Percentiles rank a stretch among this genome's conserved stretches.
phyloP scores from a whole-genome alignment of 2,797 vertebrate species.

The Falco cherrug region DNA sequence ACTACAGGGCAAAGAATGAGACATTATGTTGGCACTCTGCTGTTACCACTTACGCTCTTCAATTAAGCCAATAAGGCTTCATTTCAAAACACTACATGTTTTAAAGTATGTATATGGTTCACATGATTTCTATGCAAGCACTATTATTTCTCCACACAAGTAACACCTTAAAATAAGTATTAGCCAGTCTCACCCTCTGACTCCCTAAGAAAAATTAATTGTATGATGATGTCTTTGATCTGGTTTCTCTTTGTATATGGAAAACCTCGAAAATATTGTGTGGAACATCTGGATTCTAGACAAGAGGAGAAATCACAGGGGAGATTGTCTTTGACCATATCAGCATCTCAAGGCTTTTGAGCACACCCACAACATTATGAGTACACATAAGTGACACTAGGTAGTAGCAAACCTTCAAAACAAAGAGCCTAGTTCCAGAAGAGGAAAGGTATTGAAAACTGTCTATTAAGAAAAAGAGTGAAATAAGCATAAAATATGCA shows the following conservation, averaged over 20 bases:
- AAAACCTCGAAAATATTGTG: neutral
- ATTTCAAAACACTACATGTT: neutral
- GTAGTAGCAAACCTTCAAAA: neutral
- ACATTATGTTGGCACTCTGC: neutral
- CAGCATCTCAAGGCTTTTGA: neutral
- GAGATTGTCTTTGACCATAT: neutral
- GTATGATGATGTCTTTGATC: neutral
- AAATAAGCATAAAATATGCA: neutral
- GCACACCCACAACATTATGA: neutral
- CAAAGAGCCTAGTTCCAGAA: neutral
- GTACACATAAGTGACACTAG: rapidly evolving
- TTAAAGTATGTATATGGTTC: neutral
- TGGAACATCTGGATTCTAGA: neutral
- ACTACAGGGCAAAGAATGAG: neutral
- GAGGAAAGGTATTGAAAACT: neutral
- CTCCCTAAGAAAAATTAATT: neutral
- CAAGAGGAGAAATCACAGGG: neutral
- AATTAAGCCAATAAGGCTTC: neutral
- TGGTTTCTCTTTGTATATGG: neutral
- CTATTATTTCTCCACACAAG: neutral
- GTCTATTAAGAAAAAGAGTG: neutral
- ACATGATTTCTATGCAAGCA: neutral
- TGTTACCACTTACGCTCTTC: neutral
- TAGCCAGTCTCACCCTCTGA: neutral
- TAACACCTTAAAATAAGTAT: neutral